A percentile compares a stretch with the other conserved stretches of the same genome.
Conservation (phyloP, 1,140 invertebrate species). For the Leptopilina boulardi region DNA sequence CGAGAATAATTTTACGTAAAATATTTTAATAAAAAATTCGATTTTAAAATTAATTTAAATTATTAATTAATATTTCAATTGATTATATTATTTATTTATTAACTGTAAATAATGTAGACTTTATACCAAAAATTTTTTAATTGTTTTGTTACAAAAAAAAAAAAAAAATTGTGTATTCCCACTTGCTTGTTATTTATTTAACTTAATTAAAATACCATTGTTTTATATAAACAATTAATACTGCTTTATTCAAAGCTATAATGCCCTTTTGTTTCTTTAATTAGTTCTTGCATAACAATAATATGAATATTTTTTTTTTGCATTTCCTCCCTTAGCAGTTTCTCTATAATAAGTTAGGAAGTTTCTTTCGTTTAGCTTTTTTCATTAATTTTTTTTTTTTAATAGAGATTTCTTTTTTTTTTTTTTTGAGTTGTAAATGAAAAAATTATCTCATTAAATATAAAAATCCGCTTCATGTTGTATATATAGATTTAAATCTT, state of each 20-base stretch:
- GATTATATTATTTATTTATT: no score
- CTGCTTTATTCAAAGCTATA: not conserved
- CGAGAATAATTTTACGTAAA: no score
- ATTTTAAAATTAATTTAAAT: no score
- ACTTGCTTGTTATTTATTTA: not conserved
- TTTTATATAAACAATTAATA: not conserved
- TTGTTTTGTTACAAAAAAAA: no score
- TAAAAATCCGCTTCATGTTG: not conserved
- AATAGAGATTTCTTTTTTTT: not conserved
- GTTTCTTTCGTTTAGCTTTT: not conserved
- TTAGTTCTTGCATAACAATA: not conserved
- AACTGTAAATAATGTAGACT: no score
- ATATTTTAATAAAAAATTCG: no score
- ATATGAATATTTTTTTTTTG: not conserved
- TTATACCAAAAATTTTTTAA: not conserved
- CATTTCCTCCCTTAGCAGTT: not conserved
- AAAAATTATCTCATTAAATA: not conserved
- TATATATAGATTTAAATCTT: not conserved
- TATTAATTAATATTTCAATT: no score
- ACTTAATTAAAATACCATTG: constrained; percentile 1
- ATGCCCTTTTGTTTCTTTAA: not conserved
- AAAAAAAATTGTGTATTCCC: not conserved
- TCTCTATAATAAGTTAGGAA: not conserved
- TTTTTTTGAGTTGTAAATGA: not conserved
- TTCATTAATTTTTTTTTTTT: not conserved